Evolutionary conservation across 2,888 invertebrate genomes (phyloP), one percentile per base, ranked within the genome.

Genomic region (Xestoiulus laeticollis): DNA sequence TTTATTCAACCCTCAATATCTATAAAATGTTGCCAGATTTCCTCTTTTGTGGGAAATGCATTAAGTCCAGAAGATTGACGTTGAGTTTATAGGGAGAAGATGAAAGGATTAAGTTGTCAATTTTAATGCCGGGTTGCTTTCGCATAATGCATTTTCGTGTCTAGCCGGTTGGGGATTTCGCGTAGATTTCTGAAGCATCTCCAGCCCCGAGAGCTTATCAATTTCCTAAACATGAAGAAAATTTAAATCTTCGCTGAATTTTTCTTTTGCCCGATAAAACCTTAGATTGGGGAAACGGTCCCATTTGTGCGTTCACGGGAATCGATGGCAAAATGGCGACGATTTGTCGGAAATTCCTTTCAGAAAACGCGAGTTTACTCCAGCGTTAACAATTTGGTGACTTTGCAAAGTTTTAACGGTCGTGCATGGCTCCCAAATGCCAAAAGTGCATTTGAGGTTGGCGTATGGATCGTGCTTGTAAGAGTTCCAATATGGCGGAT

Each of bases 31-130:
- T 59, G 59, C 59, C 22, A 59, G 59, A 59, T 59, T 59, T 59
- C n/a, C 59, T 22, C 59, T 59, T 59, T 59, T 59, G 59, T 59
- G 59, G 22, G 59, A 59, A 59, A 84, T 32, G 38, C 84, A 84
- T 84, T 84, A 84, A 84, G 38, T 84, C 84, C 32, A n/a, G 19
- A 84, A 84, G 38, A 84, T 84, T 84, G 84, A 84, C 84, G 84
- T 84, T 12, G 84, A 84, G 84, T 84, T 38, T 38, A 84, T 84
- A 38, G 33, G 32, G 33, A 38, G 38, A 22, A 84, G 84, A 84
- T 84, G 84, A 84, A 84, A 84, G 84, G 32, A 84, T 84, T 84
- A 84, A 84, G 84, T 84, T 84, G 84, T 84, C 84, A 84, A 38
- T 32, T 38, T 84, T 38, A 22, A 22, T 22, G 8, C 59, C 22